Evolutionary conservation across 2,797 vertebrate genomes (phyloP).

Genomic region (Gorsachius magnificus): DNA sequence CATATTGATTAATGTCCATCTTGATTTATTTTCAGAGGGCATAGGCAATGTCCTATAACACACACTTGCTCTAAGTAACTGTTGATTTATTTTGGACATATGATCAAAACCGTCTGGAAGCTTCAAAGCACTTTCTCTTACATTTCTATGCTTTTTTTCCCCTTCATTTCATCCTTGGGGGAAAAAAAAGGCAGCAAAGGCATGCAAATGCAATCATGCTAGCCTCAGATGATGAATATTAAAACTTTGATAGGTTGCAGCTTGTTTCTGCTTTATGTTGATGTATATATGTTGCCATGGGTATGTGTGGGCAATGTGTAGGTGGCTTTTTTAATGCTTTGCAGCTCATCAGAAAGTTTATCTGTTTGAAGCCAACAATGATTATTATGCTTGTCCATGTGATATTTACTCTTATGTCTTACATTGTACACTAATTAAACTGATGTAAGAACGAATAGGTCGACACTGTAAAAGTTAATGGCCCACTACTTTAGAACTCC

Average conservation of each 20-base stretch:
- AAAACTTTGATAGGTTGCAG: conserved; percentile 42
- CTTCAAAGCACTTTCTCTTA: conserved; percentile 46
- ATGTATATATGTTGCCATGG: conserved; percentile 30
- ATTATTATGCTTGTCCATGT: conserved; percentile 30
- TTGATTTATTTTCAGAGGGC: conserved; percentile 42
- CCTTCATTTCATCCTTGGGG: background rate
- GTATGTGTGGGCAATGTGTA: conserved; percentile 34
- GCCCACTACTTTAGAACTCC: conserved; percentile 6
- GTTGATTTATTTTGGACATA: conserved; percentile 5
- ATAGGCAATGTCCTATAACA: conserved; percentile 5
- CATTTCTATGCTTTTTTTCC: background rate
- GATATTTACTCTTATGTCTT: conserved; percentile 40
- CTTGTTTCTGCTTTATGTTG: background rate
- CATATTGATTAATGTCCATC: conserved; percentile 36
- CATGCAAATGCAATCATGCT: conserved; percentile 53
- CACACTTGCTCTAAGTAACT: conserved; percentile 1
- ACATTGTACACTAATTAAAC: conserved; percentile 49
- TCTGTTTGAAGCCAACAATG: conserved; percentile 34
- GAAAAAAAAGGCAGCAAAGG: background rate
- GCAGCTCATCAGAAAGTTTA: conserved; percentile 20
- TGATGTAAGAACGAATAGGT: conserved; percentile 35
- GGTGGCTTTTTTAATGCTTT: conserved; percentile 34
- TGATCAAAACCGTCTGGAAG: conserved; percentile 25
- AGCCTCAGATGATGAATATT: conserved; percentile 54
- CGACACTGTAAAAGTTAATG: conserved; percentile 51